Evolutionary conservation across 1,140 invertebrate species (phyloP).

Genomic region (Microplitis mediator): DNA sequence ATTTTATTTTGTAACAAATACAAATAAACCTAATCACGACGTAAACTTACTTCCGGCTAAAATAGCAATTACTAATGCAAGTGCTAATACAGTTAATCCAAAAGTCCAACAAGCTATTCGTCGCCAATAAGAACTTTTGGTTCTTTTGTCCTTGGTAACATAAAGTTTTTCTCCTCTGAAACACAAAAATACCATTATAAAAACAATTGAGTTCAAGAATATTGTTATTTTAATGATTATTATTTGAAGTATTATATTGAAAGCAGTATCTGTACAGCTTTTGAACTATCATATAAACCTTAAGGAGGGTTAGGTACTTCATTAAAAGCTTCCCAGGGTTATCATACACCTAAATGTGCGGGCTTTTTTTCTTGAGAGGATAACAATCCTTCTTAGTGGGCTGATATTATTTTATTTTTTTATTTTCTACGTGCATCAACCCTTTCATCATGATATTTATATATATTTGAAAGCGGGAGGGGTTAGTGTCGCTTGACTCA

Average conservation of each 20-base stretch:
- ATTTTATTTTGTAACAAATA: constrained; percentile 12
- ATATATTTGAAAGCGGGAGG: constrained; percentile 5
- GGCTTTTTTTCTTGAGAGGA: not conserved
- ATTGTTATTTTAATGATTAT: not conserved
- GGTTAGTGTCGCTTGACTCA: constrained; percentile 16
- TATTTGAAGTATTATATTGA: not conserved
- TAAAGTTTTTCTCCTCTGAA: constrained; percentile 81
- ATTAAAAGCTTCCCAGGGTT: constrained; percentile 33
- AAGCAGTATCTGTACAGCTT: constrained; percentile 14
- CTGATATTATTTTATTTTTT: not conserved
- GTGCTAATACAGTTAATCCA: constrained; percentile 66
- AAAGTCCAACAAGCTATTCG: constrained; percentile 71
- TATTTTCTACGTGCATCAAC: constrained; percentile 17
- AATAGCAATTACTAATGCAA: constrained; percentile 73
- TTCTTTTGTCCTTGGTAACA: constrained; percentile 79
- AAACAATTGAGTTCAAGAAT: not conserved
- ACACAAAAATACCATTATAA: constrained; percentile 47
- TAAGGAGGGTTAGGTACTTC: constrained; percentile 19
- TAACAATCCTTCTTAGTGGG: not conserved
- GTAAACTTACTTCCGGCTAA: constrained; percentile 71
- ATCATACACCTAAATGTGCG: constrained; percentile 24
- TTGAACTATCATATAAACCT: constrained; percentile 4
- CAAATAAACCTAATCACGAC: not conserved
- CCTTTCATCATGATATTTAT: constrained; percentile 12
- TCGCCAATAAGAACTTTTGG: constrained; percentile 69